Evolutionary conservation across 2,113 vertebrate genomes (phyloP), one percentile per base, ranked within the genome.

Genomic region (Halichoeres trimaculatus): DNA sequence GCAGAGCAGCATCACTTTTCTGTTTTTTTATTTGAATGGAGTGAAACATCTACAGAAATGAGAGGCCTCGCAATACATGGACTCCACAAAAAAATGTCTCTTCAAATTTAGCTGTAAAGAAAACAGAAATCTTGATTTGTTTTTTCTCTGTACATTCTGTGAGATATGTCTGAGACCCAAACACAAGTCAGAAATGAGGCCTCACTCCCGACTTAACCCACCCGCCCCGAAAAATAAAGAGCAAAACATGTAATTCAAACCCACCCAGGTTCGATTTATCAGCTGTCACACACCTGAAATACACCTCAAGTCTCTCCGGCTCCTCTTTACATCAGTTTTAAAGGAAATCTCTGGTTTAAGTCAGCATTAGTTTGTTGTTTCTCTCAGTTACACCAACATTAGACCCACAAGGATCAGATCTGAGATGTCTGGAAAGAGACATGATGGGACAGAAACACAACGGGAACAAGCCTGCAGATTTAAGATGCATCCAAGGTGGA

Each of bases 31-130:
- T 88, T 93, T 88, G 89, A 93, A 91, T 92, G 91, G 88, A 93
- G 91, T 91, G 91, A 93, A 91, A 94, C 90, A 86, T 88, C 90
- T 90, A 94, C 88, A 92, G 66, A 91, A 93, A 91, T 80, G 78
- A 80, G 83, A 90, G 91, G 91, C 92, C 90, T 92, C 71, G 79
- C 84, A 85, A 72, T 82, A 93, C 90, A 92, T 81, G 80, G 74
- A 90, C 81, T 88, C 78, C 59, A 90, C 85, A 85, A 84, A 91
- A 67, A 74, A 20, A 51, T 73, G 22, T 40, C 30, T 48, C 23
- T 48, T 69, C 34, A 65, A 69, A 81, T 85, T 75, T 26, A 89
- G 83, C 88, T 85, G 91, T 76, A 88, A 92, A 89, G 83, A 91
- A 84, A 47, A 23, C n/a, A 84, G 66, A 80, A 92, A 86, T 2